phyloP scores from a whole-genome alignment of 2,113 vertebrate genomes.

The Megalops atlanticus region DNA sequence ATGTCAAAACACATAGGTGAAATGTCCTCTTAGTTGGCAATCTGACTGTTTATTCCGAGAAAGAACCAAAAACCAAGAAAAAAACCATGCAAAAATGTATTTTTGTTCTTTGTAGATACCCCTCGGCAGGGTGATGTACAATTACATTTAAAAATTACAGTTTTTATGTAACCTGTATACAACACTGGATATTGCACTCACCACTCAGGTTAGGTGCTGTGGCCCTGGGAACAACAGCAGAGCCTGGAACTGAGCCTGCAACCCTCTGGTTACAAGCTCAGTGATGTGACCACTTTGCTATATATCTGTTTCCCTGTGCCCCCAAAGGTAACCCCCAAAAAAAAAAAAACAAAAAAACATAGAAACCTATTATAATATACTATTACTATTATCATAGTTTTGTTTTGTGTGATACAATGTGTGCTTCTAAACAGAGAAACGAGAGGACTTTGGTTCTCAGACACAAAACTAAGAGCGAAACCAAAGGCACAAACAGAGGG shows the following conservation, averaged over 20 bases:
- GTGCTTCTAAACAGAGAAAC: not conserved
- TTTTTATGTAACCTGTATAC: too few relatives aligned
- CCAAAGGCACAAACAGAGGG: constrained; percentile 28
- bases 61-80: too few relatives aligned
- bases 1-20: too few relatives aligned
- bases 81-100: too few relatives aligned
- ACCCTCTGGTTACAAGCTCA: not conserved
- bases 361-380: too few relatives aligned
- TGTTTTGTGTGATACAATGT: too few relatives aligned
- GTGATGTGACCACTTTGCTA: not conserved
- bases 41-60: too few relatives aligned
- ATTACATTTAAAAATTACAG: too few relatives aligned
- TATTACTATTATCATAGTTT: not conserved
- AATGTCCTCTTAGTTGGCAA: too few relatives aligned
- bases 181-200: not conserved
- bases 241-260: too few relatives aligned
- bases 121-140: too few relatives aligned
- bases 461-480: constrained; percentile 23
- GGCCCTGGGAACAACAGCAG: not conserved
- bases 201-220: not conserved
- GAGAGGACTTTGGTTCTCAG: constrained; percentile 4
- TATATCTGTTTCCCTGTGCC: not conserved
- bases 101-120: too few relatives aligned
- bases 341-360: not conserved
- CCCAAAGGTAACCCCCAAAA: not conserved